These are phyloP conservation scores for Spodoptera littoralis DNA, from an alignment of 2,888 invertebrate genomes.

Conservation along the genomic window DNA sequence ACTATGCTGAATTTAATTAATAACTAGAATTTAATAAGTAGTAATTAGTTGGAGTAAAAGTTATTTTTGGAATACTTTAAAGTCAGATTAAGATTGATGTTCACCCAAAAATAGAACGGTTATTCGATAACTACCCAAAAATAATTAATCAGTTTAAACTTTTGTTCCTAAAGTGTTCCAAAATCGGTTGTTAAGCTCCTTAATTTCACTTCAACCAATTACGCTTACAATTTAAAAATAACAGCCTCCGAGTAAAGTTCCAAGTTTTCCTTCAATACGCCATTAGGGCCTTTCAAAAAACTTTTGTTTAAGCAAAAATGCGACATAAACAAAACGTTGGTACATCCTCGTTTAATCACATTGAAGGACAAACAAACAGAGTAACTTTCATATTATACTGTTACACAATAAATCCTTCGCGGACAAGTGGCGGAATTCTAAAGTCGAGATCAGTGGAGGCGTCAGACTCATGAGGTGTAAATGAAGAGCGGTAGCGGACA, in stretches of 20 bases:
- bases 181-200: not conserved
- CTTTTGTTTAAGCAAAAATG: slow-evolving; percentile 36
- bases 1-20: too few species aligned
- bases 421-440: slow-evolving; percentile 62
- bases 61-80: too few species aligned
- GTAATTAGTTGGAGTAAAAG: too few species aligned
- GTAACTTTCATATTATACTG: slow-evolving; percentile 58
- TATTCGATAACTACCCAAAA: not conserved
- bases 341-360: slow-evolving; percentile 54
- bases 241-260: slow-evolving; percentile 1
- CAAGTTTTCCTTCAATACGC: slow-evolving; percentile 29
- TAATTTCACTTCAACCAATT: slow-evolving; percentile 29
- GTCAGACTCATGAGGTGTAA: slow-evolving; percentile 31
- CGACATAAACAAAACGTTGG: slow-evolving; percentile 38
- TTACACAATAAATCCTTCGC: slow-evolving; percentile 59
- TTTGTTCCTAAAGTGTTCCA: not conserved
- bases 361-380: slow-evolving; percentile 53
- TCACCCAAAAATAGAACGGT: not conserved
- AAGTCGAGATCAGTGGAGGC: slow-evolving; percentile 60
- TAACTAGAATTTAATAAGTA: too few species aligned
- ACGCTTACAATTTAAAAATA: slow-evolving; percentile 21
- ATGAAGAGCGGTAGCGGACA: slow-evolving; percentile 27
- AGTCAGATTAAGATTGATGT: too few species aligned
- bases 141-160: not conserved
- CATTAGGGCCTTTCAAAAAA: slow-evolving; percentile 41